Percentiles rank a stretch among this genome's conserved stretches.
These are phyloP conservation scores for Paguma larvata DNA, from an alignment of 2,797 vertebrate genomes.

Conservation along the genomic window DNA sequence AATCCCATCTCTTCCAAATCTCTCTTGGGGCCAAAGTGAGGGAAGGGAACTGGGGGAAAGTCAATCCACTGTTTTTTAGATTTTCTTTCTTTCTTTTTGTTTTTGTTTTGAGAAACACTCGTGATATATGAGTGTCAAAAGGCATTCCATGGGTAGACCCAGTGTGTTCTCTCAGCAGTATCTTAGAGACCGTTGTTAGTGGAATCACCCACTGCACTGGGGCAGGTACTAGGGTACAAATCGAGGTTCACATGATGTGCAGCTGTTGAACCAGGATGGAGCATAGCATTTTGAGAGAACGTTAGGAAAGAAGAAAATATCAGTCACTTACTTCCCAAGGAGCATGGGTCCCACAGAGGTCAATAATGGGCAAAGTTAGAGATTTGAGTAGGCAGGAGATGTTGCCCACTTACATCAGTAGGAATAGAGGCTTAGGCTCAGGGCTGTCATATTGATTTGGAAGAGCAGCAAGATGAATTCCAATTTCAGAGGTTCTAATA, in stretches of 20 bases:
- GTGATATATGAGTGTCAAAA: not conserved
- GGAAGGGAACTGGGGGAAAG: not conserved
- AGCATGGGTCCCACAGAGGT: not conserved
- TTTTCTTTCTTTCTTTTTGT: not conserved
- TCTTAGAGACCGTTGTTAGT: slow-evolving; percentile 19
- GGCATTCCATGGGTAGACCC: not conserved
- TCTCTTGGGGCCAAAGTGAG: not conserved
- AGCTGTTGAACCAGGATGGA: not conserved
- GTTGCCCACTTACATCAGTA: not conserved
- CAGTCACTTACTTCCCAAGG: not conserved
- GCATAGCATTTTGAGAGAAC: not conserved
- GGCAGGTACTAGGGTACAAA: not conserved
- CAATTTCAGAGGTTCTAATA: slow-evolving; percentile 14
- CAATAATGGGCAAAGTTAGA: not conserved
- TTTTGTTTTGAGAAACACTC: not conserved
- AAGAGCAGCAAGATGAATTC: slow-evolving; percentile 16
- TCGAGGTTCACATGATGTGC: not conserved
- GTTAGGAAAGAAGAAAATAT: slow-evolving; percentile 23
- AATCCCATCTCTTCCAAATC: not conserved
- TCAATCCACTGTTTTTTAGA: not conserved
- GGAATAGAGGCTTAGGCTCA: not conserved
- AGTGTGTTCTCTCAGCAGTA: not conserved
- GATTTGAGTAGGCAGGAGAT: not conserved
- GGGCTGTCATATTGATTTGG: not conserved
- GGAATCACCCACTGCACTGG: not conserved